Base-by-base conservation (phyloP, 1,140 invertebrate genomes). In the Drosophila serrata region DNA sequence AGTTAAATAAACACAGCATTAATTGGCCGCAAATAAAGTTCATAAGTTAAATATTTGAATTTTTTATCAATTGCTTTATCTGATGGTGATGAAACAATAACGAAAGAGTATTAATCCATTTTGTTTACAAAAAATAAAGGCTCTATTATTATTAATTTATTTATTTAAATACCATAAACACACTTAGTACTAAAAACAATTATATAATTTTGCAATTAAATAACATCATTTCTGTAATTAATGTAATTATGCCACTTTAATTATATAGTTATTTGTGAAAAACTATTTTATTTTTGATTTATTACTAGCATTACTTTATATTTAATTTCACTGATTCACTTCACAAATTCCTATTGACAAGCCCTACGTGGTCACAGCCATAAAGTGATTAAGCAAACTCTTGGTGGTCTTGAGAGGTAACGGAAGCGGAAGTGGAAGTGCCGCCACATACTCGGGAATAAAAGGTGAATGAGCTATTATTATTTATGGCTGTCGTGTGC, bases 401-500 rank as follows among this genome's bases (percentile, higher is more conserved):
- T 57, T 58, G 37, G 2, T 42, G 51, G 49, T 37, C 61, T 31
- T 39, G 5, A 33, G 53, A 40, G 31, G 31, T 9, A 53, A 6
- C 31, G 61, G 37, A 57, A 46, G 13, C 49, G 61, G 37, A 48
- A 68, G 35, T 65, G 35, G 33, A 72, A 57, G 43, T 68, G 51
- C 49, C 55, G 51, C 27, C 51, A 31, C 60, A 62, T 57, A 31
- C 49, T 53, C 33, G 13, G 27, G 27, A 22, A 42, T 63, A 57
- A 48, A 46, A 62, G 24, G 53, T 31, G 65, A 77, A 81, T 77
- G 40, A 68, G 59, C 74, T 62, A 82, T 81, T 82, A 82, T 81
- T 82, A 82, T 82, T 82, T 81, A 82, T 82, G 60, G 24, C 22
- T 39, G 37, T 58, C 49, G 15, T 33, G 43, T 59, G 45, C 13